Conservation (phyloP, 2,888 invertebrate species). For the Clusia tigrina region DNA sequence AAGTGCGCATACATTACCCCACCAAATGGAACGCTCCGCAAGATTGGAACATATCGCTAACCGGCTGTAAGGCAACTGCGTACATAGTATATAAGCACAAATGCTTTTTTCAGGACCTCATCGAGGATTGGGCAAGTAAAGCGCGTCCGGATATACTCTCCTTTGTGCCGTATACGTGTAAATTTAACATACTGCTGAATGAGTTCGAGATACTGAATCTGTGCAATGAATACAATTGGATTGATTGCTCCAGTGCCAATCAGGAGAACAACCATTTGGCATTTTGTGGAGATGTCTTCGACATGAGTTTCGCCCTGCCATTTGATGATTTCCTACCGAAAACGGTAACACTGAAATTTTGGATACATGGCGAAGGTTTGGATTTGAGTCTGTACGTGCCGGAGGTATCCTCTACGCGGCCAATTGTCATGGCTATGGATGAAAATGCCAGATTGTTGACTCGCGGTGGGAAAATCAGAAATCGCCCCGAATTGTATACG, state of each 20-base stretch:
- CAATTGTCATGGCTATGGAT: constrained; percentile 83
- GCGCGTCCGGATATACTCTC: constrained; percentile 89
- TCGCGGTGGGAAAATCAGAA: constrained; percentile 72
- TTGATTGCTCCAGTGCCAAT: constrained; percentile 95
- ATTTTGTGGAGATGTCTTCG: constrained; percentile 92
- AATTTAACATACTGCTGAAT: constrained; percentile 87
- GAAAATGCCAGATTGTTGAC: constrained; percentile 87
- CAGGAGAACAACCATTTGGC: constrained; percentile 95
- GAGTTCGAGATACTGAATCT: constrained; percentile 94
- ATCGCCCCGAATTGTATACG: constrained; percentile 66
- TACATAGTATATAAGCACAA: constrained; percentile 94
- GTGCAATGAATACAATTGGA: constrained; percentile 98
- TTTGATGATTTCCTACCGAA: constrained; percentile 94
- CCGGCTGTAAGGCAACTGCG: constrained; percentile 93
- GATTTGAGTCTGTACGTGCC: constrained; percentile 90
- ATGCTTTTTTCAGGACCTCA: constrained; percentile 94
- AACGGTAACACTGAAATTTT: constrained; percentile 87
- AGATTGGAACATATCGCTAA: constrained; percentile 89
- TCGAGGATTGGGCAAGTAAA: constrained; percentile 97
- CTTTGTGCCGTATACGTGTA: constrained; percentile 97
- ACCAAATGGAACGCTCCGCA: constrained; percentile 96
- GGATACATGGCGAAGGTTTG: constrained; percentile 94
- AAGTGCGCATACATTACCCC: constrained; percentile 82
- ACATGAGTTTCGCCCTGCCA: constrained; percentile 91
- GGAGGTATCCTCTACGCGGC: constrained; percentile 87